These are phyloP conservation scores for Carassius gibelio DNA, from an alignment of 2,113 vertebrate genomes.

Conservation along the genomic window DNA sequence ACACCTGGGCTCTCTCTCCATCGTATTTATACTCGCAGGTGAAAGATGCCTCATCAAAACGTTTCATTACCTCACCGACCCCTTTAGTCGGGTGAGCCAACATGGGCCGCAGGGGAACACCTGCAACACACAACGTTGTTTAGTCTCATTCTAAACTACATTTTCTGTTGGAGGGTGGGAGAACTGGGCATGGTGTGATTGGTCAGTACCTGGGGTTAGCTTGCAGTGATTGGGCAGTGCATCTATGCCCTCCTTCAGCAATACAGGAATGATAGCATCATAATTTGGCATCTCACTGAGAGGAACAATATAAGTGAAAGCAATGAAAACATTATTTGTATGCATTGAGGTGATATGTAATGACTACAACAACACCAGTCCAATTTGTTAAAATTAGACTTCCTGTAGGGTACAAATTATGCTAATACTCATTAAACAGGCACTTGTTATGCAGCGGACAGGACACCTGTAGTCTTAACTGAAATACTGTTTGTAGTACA, in stretches of 20 bases:
- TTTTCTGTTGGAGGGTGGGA: neutral
- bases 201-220: conserved; percentile 86
- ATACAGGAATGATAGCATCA: conserved; percentile 79
- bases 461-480: conserved; percentile 21
- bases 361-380: conserved; percentile 10
- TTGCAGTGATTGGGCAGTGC: conserved; percentile 83
- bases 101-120: conserved; percentile 88
- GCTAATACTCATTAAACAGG: conserved; percentile 16
- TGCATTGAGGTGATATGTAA: neutral
- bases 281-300: conserved; percentile 89
- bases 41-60: conserved; percentile 86
- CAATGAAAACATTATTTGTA: conserved; percentile 53
- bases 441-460: conserved; percentile 23
- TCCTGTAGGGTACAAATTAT: conserved; percentile 24
- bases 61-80: conserved; percentile 85
- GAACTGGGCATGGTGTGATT: conserved; percentile 14
- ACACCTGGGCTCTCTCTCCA: conserved; percentile 88
- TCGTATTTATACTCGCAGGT: conserved; percentile 95
- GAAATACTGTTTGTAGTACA: conserved; percentile 18
- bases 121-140: conserved; percentile 61
- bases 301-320: conserved; percentile 11
- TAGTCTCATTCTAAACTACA: neutral
- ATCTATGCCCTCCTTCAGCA: conserved; percentile 85
- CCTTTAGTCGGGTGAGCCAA: conserved; percentile 87
- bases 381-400: neutral